phyloP scores from a whole-genome alignment of 2,113 vertebrate species.

The Equus quagga region DNA sequence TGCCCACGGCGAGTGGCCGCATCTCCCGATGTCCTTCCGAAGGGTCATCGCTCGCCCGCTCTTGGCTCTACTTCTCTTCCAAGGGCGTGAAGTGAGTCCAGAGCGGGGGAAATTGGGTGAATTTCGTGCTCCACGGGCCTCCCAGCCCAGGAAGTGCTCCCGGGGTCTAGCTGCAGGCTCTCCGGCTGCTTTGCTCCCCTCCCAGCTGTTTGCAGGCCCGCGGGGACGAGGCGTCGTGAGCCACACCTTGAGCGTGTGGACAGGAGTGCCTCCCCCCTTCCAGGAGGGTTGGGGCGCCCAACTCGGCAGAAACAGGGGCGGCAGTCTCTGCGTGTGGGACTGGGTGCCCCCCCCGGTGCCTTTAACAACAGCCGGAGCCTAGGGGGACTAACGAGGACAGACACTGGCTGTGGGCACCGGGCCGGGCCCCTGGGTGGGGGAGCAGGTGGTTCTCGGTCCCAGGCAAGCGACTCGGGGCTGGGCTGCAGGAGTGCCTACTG shows the following conservation, averaged over 20 bases:
- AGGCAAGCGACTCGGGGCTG: background rate
- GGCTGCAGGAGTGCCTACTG: background rate
- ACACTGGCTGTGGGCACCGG: background rate
- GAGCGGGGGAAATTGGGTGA: background rate
- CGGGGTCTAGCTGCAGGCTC: background rate
- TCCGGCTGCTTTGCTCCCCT: background rate
- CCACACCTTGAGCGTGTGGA: background rate
- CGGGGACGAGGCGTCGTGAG: background rate
- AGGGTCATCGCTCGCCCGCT: background rate
- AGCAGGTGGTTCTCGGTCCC: too few relatives aligned
- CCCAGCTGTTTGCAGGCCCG: background rate
- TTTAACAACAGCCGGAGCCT: background rate
- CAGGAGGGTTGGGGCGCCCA: background rate
- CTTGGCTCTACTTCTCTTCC: background rate
- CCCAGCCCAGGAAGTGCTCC: background rate
- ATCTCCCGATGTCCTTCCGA: background rate
- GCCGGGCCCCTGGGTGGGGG: too few relatives aligned
- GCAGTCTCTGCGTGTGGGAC: background rate
- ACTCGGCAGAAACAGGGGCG: rapidly evolving
- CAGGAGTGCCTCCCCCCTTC: background rate
- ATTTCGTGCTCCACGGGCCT: background rate
- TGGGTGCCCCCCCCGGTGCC: background rate
- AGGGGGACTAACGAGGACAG: background rate
- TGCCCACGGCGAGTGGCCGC: background rate
- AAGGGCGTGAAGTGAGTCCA: background rate